Evolutionary conservation across 2,797 vertebrate species (phyloP).

Genomic region (Uromys caudimaculatus): DNA sequence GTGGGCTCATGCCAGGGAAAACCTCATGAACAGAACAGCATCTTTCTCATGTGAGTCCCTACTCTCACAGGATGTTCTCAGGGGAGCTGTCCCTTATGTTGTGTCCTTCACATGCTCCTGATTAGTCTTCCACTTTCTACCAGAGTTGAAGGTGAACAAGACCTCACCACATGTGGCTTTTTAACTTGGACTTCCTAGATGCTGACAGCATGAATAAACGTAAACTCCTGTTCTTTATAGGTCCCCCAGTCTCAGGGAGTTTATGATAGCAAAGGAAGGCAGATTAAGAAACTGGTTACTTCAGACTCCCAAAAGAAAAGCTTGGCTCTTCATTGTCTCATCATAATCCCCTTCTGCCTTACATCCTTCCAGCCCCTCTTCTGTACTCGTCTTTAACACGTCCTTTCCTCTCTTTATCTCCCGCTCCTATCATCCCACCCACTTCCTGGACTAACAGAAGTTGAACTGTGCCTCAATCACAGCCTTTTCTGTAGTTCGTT

Average conservation of each 20-base stretch:
- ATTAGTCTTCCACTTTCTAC: background rate
- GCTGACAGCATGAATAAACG: background rate
- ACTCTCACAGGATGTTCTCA: background rate
- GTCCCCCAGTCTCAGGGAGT: background rate
- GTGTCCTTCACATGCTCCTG: background rate
- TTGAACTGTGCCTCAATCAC: background rate
- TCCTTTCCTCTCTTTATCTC: background rate
- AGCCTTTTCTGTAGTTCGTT: background rate
- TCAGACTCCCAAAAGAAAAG: background rate
- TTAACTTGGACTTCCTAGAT: background rate
- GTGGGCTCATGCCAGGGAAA: background rate
- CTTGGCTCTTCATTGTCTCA: background rate
- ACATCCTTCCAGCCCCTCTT: background rate
- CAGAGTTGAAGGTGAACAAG: background rate
- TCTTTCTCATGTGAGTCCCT: background rate
- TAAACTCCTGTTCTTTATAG: background rate
- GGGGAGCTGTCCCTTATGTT: background rate
- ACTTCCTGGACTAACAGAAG: background rate
- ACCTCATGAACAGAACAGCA: background rate
- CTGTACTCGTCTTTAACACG: background rate
- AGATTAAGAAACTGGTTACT: background rate
- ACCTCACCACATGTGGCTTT: background rate
- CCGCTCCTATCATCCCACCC: background rate
- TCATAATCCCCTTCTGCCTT: background rate
- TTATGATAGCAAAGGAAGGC: background rate